phyloP scores from a whole-genome alignment of 1,140 invertebrate genomes.

The Lucilia cuprina region DNA sequence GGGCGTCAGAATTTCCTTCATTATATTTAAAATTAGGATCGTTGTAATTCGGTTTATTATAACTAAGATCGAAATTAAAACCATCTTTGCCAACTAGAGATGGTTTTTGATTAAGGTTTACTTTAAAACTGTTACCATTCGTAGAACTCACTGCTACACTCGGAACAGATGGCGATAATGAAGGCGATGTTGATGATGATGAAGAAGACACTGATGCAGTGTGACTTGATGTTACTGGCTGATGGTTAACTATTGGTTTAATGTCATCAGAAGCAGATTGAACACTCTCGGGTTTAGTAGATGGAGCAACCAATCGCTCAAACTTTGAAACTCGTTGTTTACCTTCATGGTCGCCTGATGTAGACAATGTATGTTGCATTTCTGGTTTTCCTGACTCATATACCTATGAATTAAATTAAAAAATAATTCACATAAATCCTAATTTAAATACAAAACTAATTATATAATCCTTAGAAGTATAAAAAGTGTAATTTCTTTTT shows the following conservation, averaged over 20 bases:
- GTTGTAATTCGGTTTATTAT: constrained; percentile 50
- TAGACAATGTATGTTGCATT: constrained; percentile 38
- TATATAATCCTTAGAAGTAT: too few species aligned
- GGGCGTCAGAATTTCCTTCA: constrained; percentile 45
- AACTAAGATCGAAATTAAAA: constrained; percentile 47
- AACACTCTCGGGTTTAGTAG: constrained; percentile 37
- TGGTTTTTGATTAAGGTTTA: constrained; percentile 15
- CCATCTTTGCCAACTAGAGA: constrained; percentile 37
- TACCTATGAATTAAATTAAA: constrained; percentile 41
- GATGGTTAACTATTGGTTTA: constrained; percentile 44
- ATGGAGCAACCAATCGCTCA: constrained; percentile 54
- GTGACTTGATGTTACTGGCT: constrained; percentile 41
- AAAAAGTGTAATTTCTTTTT: too few species aligned
- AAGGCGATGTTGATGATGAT: constrained; percentile 36
- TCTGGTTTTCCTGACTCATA: constrained; percentile 54
- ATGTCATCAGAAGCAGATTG: not conserved
- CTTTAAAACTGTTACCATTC: constrained; percentile 16
- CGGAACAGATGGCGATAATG: constrained; percentile 35
- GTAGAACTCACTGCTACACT: constrained; percentile 11
- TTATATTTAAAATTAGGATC: constrained; percentile 47
- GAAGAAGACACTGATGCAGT: constrained; percentile 35
- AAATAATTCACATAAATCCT: not conserved
- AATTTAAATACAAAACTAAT: not conserved
- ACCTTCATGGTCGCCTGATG: constrained; percentile 27
- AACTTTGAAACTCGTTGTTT: constrained; percentile 48